Conservation (phyloP, 2,797 vertebrate genomes). For the Gambusia yucatana region DNA sequence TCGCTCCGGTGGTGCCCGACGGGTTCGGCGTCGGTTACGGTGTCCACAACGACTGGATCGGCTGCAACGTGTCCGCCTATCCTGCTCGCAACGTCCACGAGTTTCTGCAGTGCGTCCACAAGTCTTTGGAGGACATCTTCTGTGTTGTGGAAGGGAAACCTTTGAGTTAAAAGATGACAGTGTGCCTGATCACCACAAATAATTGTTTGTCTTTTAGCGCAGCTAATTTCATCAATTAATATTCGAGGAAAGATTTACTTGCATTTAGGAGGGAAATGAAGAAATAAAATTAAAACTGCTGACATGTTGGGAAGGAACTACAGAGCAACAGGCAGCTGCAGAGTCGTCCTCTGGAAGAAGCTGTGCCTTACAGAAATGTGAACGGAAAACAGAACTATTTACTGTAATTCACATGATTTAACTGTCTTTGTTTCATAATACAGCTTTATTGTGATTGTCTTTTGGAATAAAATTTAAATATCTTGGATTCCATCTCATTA, state of each 20-base stretch:
- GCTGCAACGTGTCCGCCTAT: conserved; percentile 92
- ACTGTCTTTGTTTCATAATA: not conserved
- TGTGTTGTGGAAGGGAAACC: conserved; percentile 87
- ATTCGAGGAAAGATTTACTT: not conserved
- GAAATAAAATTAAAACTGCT: not conserved
- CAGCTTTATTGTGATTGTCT: conserved; percentile 29
- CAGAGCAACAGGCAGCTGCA: not conserved
- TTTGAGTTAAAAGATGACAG: conserved; percentile 53
- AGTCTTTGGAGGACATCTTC: conserved; percentile 93
- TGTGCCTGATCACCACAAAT: not conserved
- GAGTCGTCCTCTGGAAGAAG: not conserved
- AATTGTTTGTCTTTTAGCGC: not conserved
- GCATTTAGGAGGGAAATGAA: not conserved
- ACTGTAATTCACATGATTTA: not conserved
- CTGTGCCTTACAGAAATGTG: conserved; percentile 32
- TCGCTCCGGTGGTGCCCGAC: conserved; percentile 93
- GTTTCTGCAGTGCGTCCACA: conserved; percentile 89
- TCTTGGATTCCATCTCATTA: not conserved
- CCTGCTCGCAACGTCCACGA: conserved; percentile 85
- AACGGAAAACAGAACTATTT: conserved; percentile 2
- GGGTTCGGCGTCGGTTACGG: conserved; percentile 92
- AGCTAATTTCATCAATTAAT: not conserved
- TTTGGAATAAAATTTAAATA: conserved; percentile 44
- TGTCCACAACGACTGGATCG: conserved; percentile 91
- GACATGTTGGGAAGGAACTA: not conserved